These are phyloP conservation scores for Heteractis magnifica DNA, from an alignment of 92 coral and sea anemone genomes.

Conservation along the genomic window DNA sequence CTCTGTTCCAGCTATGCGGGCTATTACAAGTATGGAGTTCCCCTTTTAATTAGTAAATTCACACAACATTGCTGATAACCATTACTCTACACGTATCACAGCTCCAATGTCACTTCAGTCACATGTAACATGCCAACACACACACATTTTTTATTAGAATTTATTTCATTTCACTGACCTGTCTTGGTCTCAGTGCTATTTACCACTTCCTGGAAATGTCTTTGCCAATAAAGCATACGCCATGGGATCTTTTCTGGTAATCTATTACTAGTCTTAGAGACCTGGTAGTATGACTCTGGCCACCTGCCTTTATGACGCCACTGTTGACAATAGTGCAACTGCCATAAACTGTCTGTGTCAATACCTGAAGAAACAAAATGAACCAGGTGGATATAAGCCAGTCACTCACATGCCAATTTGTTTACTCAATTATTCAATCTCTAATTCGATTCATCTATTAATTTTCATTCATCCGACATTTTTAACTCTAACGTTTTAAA, in stretches of 20 bases:
- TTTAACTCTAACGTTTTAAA: too few relatives aligned
- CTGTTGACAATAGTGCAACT: constrained; percentile 47
- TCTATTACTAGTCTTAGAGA: constrained; percentile 26
- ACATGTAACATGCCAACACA: neutral
- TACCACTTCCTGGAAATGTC: constrained; percentile 52
- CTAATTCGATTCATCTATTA: too few relatives aligned
- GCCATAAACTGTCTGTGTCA: constrained; percentile 56
- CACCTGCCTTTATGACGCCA: constrained; percentile 53
- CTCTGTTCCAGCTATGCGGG: too few relatives aligned
- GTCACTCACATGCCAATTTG: too few relatives aligned
- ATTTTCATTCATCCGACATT: too few relatives aligned
- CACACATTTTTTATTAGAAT: neutral
- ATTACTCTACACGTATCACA: too few relatives aligned
- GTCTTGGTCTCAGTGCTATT: constrained; percentile 49
- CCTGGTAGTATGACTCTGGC: constrained; percentile 48
- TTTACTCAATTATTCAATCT: too few relatives aligned
- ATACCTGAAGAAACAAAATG: constrained; percentile 26
- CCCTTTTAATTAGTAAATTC: too few relatives aligned
- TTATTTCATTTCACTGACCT: neutral
- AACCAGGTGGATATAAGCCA: too few relatives aligned
- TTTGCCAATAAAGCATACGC: constrained; percentile 50
- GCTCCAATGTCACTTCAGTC: too few relatives aligned
- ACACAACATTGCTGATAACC: too few relatives aligned
- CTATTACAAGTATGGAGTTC: too few relatives aligned
- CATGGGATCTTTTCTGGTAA: constrained; percentile 40